phyloP scores from a whole-genome alignment of 2,888 invertebrate species.

The Formica aserva region DNA sequence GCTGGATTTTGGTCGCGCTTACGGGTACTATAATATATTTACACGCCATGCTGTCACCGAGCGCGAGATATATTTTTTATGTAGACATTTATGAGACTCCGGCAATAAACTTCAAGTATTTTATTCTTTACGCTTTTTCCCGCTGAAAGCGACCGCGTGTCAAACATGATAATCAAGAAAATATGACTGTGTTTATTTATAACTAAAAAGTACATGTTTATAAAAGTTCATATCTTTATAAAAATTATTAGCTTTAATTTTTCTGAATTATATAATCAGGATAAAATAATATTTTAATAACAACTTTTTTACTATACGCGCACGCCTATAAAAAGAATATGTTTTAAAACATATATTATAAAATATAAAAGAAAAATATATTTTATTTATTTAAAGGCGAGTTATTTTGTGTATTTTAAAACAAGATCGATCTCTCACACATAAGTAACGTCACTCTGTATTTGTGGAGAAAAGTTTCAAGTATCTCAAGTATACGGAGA shows the following conservation, averaged over 20 bases:
- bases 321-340: background rate
- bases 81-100: conserved; percentile 9
- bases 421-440: background rate
- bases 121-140: conserved; percentile 12
- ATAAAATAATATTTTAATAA: background rate
- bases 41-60: background rate
- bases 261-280: background rate
- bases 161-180: background rate
- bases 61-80: background rate
- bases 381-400: background rate
- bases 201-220: background rate
- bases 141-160: background rate
- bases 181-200: background rate
- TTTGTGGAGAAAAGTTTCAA: background rate
- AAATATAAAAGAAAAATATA: background rate
- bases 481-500: conserved; percentile 8
- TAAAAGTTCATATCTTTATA: background rate
- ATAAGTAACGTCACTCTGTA: background rate
- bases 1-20: background rate
- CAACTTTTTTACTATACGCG: background rate
- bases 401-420: background rate
- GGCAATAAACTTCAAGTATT: conserved; percentile 26
- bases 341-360: background rate
- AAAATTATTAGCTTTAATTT: background rate
- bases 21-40: background rate